phyloP scores from a whole-genome alignment of 1,140 invertebrate genomes.

The Parapsyche elsis region DNA sequence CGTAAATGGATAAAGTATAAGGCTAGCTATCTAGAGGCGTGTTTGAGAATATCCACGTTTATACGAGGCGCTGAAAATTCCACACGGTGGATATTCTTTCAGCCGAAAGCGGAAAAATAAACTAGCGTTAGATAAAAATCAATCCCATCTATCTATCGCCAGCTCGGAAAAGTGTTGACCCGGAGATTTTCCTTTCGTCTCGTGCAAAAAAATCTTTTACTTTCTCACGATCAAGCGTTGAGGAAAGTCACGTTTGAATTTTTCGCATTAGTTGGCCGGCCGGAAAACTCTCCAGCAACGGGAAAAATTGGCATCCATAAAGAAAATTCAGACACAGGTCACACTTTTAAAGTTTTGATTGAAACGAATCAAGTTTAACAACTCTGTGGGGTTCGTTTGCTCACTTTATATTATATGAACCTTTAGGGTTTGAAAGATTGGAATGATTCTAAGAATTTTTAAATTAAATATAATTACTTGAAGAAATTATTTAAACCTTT shows the following conservation, averaged over 20 bases:
- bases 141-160: too few species aligned
- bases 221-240: neutral
- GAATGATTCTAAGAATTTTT: too few species aligned
- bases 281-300: neutral
- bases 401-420: too few species aligned
- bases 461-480: too few species aligned
- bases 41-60: too few species aligned
- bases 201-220: neutral
- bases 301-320: neutral
- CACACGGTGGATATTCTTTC: too few species aligned
- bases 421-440: too few species aligned
- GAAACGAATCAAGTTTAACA: constrained; percentile 27
- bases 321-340: neutral
- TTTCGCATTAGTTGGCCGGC: neutral
- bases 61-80: too few species aligned
- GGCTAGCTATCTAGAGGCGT: too few species aligned
- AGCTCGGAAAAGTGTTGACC: constrained; percentile 11
- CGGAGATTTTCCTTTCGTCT: constrained; percentile 11
- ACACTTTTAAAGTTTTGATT: constrained; percentile 15
- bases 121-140: neutral
- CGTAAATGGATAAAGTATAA: too few species aligned
- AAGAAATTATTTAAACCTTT: too few species aligned
- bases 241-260: constrained; percentile 11
- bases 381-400: too few species aligned
- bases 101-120: neutral